Conservation (phyloP, 2,888 invertebrate genomes). For the Villa cingulata region DNA sequence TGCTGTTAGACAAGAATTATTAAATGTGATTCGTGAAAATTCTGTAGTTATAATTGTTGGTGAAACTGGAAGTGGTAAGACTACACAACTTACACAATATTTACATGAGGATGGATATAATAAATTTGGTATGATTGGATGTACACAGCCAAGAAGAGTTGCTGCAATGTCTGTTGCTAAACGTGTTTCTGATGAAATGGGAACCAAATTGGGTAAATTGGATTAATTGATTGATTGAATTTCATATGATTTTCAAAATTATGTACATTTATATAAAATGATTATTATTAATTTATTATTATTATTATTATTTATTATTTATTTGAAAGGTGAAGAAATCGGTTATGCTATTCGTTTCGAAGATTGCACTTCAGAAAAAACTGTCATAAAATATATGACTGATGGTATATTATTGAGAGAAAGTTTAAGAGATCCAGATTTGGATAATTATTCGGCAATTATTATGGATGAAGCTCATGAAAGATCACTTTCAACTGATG, state of each 20-base stretch:
- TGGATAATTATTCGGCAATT: constrained; percentile 93
- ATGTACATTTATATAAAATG: constrained; percentile 5
- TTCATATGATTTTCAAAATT: too few species aligned
- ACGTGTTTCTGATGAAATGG: constrained; percentile 97
- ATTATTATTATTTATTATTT: background rate
- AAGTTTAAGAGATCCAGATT: constrained; percentile 87
- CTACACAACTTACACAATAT: constrained; percentile 95
- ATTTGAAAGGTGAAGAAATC: constrained; percentile 60
- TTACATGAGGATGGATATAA: constrained; percentile 95
- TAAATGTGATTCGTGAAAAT: constrained; percentile 86
- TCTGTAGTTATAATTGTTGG: constrained; percentile 89
- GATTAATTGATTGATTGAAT: too few species aligned
- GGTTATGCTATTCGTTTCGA: constrained; percentile 99
- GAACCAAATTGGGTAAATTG: constrained; percentile 65
- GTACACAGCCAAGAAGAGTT: constrained; percentile 93
- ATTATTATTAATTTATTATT: background rate
- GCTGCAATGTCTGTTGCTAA: constrained; percentile 99
- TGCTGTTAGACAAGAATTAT: constrained; percentile 82
- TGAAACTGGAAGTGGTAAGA: constrained; percentile 52
- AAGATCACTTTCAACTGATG: constrained; percentile 93
- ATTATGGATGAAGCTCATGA: constrained; percentile 99
- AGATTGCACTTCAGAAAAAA: constrained; percentile 91
- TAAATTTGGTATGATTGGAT: constrained; percentile 85
- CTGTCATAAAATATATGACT: constrained; percentile 97
- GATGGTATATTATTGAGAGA: constrained; percentile 96